A percentile compares a stretch with the other conserved stretches of the same genome.
These are phyloP conservation scores for Arnoldichthys spilopterus DNA, from an alignment of 2,797 vertebrate species.

Conservation along the genomic window DNA sequence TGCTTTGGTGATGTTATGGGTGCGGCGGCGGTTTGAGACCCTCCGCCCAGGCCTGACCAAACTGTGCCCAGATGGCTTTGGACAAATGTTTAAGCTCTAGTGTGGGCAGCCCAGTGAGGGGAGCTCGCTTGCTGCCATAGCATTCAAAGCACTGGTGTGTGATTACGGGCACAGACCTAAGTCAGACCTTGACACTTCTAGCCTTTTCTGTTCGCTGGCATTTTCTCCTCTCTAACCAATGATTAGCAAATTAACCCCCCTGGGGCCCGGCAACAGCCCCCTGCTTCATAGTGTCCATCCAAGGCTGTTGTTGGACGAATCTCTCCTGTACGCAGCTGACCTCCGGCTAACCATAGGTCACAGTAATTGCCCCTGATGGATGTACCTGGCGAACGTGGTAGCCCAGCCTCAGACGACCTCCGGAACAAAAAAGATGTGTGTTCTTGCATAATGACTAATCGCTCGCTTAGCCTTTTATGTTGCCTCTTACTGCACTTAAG, in stretches of 20 bases:
- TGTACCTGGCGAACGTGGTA: slow-evolving; percentile 23
- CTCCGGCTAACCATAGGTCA: slow-evolving; percentile 40
- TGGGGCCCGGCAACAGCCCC: slow-evolving; percentile 8
- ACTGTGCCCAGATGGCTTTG: neutral
- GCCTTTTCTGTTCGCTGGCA: slow-evolving; percentile 27
- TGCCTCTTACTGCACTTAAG: slow-evolving; percentile 30
- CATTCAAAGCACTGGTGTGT: neutral
- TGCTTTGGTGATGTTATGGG: too few relatives aligned
- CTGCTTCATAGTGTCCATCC: slow-evolving; percentile 22
- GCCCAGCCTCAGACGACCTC: slow-evolving; percentile 16
- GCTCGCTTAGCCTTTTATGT: slow-evolving; percentile 43
- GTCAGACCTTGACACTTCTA: slow-evolving; percentile 40
- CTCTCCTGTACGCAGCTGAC: slow-evolving; percentile 22
- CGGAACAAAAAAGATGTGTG: slow-evolving; percentile 33
- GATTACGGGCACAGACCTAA: neutral
- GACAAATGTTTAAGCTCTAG: neutral
- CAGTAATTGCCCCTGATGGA: slow-evolving; percentile 42
- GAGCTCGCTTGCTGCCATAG: slow-evolving; percentile 2
- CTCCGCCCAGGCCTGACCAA: neutral
- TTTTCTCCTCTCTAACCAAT: slow-evolving; percentile 24
- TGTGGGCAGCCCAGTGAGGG: neutral
- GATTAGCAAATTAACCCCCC: slow-evolving; percentile 46
- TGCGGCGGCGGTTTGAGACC: neutral
- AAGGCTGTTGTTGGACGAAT: slow-evolving; percentile 25
- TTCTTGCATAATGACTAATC: slow-evolving; percentile 45